Evolutionary conservation across 2,888 invertebrate species (phyloP), one percentile per base, ranked within the genome.

Genomic region (Ennomos quercinarius): DNA sequence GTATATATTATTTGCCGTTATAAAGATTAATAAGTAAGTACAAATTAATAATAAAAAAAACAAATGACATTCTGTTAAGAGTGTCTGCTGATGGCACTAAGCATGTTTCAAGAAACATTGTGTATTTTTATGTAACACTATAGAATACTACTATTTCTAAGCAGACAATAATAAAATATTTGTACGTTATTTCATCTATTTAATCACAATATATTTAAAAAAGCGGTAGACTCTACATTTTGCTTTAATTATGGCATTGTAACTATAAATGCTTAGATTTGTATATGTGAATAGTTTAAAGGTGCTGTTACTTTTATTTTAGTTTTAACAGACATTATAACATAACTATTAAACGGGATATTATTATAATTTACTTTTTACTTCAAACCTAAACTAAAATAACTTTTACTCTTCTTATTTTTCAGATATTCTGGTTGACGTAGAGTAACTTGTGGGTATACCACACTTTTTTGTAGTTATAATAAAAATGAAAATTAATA

Each of bases 11-110:
- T 81, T 80, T 81, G 89, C 91, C 91, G 73, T 83, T 61, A 79
- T 74, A 73, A 67, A 73, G 64, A 66, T 64, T 70, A 76, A 89
- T 91, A 91, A 91, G 91, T 91, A 91, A 91, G 91, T 91, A 91
- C 91, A 91, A 84, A 86, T 81, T 81, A 84, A 81, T 80, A 77
- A 74, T 74, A 78, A 81, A 27, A 81, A 27, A 84, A 87, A 78
- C 86, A 87, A 82, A 84, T 81, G 81, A 86, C 77, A 84, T 76
- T 76, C 78, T 83, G 82, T 83, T 80, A 46, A 0, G 35, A 41
- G 52, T 78, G 88, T 87, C 84, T 81, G 84, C 84, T 77, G 83
- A 91, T 91, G 91, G 91, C 91, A 91, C 91, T 81, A 81, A 76
- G 84, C 80, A 86, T 87, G 86, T 88, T 88, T 85, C 86, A 81